These are phyloP conservation scores for Ibidorhyncha struthersii DNA, from an alignment of 2,113 vertebrate species.

Conservation along the genomic window DNA sequence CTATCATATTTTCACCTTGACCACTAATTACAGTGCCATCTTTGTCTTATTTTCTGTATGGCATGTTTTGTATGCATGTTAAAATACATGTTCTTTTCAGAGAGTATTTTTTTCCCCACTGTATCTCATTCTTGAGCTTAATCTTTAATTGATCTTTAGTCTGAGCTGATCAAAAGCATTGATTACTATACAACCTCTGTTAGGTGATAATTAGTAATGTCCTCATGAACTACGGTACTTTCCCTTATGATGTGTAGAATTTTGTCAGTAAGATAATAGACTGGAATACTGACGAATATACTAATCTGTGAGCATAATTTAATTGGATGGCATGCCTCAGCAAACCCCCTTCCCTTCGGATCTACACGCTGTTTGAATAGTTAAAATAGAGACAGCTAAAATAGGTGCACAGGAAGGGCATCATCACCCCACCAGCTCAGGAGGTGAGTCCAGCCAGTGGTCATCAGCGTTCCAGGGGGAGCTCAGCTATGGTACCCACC, in stretches of 20 bases:
- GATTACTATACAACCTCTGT: not conserved
- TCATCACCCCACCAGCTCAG: not conserved
- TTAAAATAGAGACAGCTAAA: not conserved
- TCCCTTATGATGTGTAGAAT: not conserved
- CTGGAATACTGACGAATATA: not conserved
- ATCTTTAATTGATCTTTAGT: not conserved
- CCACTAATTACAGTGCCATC: not conserved
- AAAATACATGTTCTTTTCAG: not conserved
- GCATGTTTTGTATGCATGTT: not conserved
- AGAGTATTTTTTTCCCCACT: not conserved
- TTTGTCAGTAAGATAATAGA: not conserved
- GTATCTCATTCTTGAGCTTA: not conserved
- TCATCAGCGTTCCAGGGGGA: not conserved
- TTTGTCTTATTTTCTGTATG: not conserved
- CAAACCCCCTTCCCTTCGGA: not conserved
- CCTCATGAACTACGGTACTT: not conserved
- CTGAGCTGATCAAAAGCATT: not conserved
- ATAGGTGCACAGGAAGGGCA: accelerated
- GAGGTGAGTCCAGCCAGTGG: not conserved
- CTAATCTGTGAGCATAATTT: not conserved
- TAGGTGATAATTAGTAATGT: not conserved
- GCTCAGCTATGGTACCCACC: not conserved
- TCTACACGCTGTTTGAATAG: not conserved
- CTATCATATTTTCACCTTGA: not conserved
- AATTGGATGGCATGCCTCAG: not conserved